These are phyloP conservation scores for Drosophila percnosoma DNA, from an alignment of 2,888 invertebrate genomes.

Conservation along the genomic window DNA sequence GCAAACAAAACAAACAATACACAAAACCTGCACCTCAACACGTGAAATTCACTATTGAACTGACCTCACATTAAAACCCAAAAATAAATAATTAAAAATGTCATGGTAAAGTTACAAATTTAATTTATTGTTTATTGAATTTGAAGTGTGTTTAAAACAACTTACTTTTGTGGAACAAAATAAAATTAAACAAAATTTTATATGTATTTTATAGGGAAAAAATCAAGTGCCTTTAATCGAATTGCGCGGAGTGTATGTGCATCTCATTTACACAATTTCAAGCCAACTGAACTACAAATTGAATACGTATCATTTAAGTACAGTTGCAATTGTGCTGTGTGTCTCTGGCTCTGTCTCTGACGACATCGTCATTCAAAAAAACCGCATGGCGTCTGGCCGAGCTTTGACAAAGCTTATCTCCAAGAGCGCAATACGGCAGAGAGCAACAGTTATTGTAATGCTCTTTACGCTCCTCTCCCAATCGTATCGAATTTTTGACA, in stretches of 20 bases:
- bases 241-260: background rate
- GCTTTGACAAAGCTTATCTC: background rate
- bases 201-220: no score
- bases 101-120: no score
- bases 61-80: no score
- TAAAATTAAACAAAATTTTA: no score
- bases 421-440: background rate
- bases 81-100: no score
- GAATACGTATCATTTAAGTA: background rate
- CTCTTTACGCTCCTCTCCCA: background rate
- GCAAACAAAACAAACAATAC: constrained; percentile 44
- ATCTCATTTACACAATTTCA: background rate
- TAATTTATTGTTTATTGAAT: no score
- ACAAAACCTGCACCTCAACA: constrained; percentile 40
- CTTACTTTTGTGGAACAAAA: no score
- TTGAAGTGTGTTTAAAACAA: no score
- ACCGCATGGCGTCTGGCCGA: no score
- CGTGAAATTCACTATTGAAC: constrained; percentile 33
- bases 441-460: background rate
- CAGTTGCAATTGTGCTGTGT: background rate
- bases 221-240: no score
- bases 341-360: background rate
- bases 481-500: background rate
- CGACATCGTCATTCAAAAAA: background rate
- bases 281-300: background rate